Conservation (phyloP, 2,797 vertebrate genomes). For the Lepus oiostolus region DNA sequence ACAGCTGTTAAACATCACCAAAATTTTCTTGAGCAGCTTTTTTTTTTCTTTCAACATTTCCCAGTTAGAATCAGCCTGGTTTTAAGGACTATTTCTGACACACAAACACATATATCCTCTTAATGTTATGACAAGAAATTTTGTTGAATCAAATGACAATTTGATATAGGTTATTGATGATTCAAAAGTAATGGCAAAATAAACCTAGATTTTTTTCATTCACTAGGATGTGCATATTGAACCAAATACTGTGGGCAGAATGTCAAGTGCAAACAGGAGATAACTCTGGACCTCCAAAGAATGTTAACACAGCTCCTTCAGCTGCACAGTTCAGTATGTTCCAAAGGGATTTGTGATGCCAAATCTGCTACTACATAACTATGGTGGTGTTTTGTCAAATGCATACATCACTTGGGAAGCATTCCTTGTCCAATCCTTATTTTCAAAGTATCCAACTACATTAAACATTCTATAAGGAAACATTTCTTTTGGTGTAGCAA, state of each 20-base stretch:
- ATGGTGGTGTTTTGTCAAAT: background rate
- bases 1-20: slow-evolving; percentile 82
- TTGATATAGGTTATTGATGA: background rate
- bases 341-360: background rate
- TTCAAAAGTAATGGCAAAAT: slow-evolving; percentile 41
- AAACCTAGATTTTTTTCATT: slow-evolving; percentile 5
- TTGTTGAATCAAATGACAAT: slow-evolving; percentile 22
- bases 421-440: background rate
- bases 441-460: background rate
- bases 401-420: background rate
- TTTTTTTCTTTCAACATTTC: slow-evolving; percentile 72
- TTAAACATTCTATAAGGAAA: background rate
- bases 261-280: background rate
- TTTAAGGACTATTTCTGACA: slow-evolving; percentile 54
- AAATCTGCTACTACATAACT: background rate
- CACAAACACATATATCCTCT: background rate
- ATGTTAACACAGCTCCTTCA: background rate
- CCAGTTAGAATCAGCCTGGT: slow-evolving; percentile 49
- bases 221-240: background rate
- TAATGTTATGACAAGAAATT: slow-evolving; percentile 42
- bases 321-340: background rate
- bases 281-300: background rate
- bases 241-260: background rate
- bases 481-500: background rate
- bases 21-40: slow-evolving; percentile 74